These are phyloP conservation scores for Pegoplata infirma DNA, from an alignment of 2,888 invertebrate genomes.

Conservation along the genomic window DNA sequence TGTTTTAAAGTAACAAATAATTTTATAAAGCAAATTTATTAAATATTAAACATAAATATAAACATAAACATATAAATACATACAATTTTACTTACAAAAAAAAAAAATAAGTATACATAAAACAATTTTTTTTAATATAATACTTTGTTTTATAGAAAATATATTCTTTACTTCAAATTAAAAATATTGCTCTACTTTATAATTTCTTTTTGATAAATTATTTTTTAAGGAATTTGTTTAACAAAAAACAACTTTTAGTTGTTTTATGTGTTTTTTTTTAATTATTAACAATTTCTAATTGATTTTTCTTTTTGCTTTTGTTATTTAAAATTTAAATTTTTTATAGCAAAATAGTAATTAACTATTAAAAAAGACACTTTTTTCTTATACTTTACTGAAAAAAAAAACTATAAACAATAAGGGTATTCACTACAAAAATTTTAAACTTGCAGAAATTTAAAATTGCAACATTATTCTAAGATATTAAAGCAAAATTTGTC, in stretches of 20 bases:
- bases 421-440: no score
- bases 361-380: slow-evolving; percentile 43
- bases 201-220: slow-evolving; percentile 15
- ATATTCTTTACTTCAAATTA: neutral
- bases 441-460: no score
- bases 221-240: neutral
- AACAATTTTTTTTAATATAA: slow-evolving; percentile 13
- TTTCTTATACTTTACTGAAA: slow-evolving; percentile 5
- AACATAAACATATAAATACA: slow-evolving; percentile 15
- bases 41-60: neutral
- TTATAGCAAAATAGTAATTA: slow-evolving; percentile 33
- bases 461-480: no score
- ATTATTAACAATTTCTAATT: slow-evolving; percentile 38
- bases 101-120: slow-evolving; percentile 1
- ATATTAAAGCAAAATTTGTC: no score
- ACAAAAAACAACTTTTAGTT: slow-evolving; percentile 41
- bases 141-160: slow-evolving; percentile 25
- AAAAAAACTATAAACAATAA: no score
- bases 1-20: slow-evolving; percentile 16
- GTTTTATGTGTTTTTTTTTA: neutral
- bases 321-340: neutral
- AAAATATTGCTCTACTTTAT: slow-evolving; percentile 54
- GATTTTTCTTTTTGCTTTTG: slow-evolving; percentile 21
- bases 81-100: slow-evolving; percentile 35
- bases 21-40: neutral